phyloP scores from a whole-genome alignment of 2,888 invertebrate species.

The Mellilla xanthometata region DNA sequence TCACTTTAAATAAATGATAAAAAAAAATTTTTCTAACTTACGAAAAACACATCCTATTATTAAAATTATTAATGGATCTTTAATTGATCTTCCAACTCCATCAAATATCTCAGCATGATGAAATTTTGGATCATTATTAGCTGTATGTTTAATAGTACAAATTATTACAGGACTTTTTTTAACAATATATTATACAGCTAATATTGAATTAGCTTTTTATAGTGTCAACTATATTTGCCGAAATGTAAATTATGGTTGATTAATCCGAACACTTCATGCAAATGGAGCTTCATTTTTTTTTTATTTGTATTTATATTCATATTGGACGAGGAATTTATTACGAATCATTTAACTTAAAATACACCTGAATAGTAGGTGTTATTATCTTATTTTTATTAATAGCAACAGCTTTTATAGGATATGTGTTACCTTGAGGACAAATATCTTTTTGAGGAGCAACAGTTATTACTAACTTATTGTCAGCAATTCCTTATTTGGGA shows the following conservation, averaged over 20 bases:
- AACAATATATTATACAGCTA: constrained; percentile 86
- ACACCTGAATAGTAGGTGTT: constrained; percentile 85
- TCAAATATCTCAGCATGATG: constrained; percentile 85
- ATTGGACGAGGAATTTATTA: constrained; percentile 84
- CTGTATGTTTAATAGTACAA: constrained; percentile 85
- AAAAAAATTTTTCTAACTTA: constrained; percentile 49
- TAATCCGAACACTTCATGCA: constrained; percentile 85
- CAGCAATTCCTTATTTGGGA: constrained; percentile 88
- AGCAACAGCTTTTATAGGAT: constrained; percentile 89
- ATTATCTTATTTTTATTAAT: constrained; percentile 86
- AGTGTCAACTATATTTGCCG: constrained; percentile 87
- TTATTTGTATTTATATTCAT: constrained; percentile 87
- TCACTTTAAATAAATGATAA: constrained; percentile 73
- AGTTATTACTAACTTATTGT: constrained; percentile 89
- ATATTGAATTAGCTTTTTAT: constrained; percentile 85
- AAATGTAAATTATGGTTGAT: constrained; percentile 87
- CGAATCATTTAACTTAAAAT: constrained; percentile 73
- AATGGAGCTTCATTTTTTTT: constrained; percentile 89
- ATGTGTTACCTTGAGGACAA: constrained; percentile 90
- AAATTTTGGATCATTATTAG: constrained; percentile 87
- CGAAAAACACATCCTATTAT: constrained; percentile 72
- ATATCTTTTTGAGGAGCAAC: constrained; percentile 92
- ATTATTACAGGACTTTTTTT: constrained; percentile 86
- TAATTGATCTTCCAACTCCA: constrained; percentile 84
- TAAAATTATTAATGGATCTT: constrained; percentile 82